Conservation (phyloP, 2,113 vertebrate genomes). For the Pardalotus punctatus region DNA sequence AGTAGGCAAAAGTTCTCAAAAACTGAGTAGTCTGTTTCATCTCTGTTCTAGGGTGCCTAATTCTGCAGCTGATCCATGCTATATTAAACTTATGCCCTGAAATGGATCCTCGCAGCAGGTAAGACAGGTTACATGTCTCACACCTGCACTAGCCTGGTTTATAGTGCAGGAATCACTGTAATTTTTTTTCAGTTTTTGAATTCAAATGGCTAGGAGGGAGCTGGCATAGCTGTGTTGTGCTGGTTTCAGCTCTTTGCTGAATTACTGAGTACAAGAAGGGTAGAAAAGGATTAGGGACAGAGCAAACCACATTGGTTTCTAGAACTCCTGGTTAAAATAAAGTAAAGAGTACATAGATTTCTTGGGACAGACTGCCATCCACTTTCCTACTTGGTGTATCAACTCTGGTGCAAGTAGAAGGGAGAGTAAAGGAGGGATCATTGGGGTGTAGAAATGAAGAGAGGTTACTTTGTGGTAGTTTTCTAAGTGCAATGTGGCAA, state of each 20-base stretch:
- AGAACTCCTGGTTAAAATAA: background rate
- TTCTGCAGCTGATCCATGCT: constrained; percentile 93
- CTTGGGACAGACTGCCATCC: background rate
- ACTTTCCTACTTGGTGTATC: background rate
- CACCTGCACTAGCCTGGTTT: background rate
- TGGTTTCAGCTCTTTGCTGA: background rate
- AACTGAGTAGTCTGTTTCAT: background rate
- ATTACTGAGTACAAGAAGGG: background rate
- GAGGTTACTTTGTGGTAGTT: background rate
- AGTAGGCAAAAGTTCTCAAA: background rate
- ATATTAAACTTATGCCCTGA: constrained; percentile 94
- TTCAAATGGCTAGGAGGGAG: background rate
- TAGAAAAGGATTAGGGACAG: background rate
- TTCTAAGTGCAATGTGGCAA: background rate
- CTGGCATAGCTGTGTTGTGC: background rate
- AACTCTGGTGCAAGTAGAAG: background rate
- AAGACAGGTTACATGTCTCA: background rate
- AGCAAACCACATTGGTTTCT: background rate
- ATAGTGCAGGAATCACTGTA: background rate
- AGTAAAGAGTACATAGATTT: background rate
- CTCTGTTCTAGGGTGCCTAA: constrained; percentile 83
- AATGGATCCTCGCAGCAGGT: constrained; percentile 87
- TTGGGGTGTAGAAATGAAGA: background rate
- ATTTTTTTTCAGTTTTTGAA: background rate
- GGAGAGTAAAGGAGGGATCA: background rate